Base-by-base conservation (phyloP, 2,113 vertebrate genomes). In the Strix uralensis region DNA sequence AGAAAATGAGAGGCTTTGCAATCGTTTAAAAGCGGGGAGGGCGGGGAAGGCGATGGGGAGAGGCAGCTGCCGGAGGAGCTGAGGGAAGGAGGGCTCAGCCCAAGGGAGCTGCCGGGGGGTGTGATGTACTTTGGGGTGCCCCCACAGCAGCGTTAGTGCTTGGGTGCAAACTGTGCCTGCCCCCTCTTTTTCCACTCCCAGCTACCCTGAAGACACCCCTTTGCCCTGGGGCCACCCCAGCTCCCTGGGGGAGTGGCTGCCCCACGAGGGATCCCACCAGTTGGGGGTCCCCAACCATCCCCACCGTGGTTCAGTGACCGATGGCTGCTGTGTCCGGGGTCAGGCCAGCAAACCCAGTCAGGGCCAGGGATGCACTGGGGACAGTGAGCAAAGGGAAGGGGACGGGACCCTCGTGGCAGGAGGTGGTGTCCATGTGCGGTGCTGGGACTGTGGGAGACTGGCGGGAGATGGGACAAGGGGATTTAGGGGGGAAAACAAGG, bases 181-280 rank as follows among this genome's bases (percentile, higher is more conserved):
- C 77, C 40, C 1, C 61, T 62, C 36, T 18, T 36, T 25, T 15
- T 5, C 29, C 34, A 25, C 22, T 36, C 49, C 38, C 25, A 8
- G 20, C 17, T 52, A 36, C 36, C 27, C 84, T 34, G 52, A 9
- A 30, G 59, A 30, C 6, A 12, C 23, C 62, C 9, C 34, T 30
- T 52, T 12, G 57, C 23, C 29, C n/a, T 1, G 36, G 20, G 49
- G 9, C 13, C 71, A 4, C 22, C 27, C 30, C 1, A 2, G n/a
- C 15, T 58, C 26, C 63, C 10, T 0, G 1, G 17, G 61, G 30
- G 8, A 67, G 58, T 19, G 7, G 74, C 32, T 42, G 36, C 44
- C n/a, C 66, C 65, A 12, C 0, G 29, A n/a, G 66, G 26, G 38
- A 5, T 2, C 22, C 34, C 0, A 0, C 2, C 5, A 4, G 16